phyloP scores from a whole-genome alignment of 2,797 vertebrate species.

The Acipenser transmontanus region DNA sequence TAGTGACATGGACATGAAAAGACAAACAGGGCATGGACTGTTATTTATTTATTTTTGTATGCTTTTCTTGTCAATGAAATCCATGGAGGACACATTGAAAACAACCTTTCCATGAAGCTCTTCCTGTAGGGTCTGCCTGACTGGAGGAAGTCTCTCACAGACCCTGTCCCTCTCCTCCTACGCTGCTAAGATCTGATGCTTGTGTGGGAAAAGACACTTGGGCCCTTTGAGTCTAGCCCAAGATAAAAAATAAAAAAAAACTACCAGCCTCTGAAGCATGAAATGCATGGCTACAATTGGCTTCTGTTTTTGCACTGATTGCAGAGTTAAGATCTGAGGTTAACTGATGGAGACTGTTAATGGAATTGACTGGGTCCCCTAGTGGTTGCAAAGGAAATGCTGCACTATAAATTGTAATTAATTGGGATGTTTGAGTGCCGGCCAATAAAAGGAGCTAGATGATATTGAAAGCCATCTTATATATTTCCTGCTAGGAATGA shows the following conservation, averaged over 20 bases:
- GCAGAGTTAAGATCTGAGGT: constrained; percentile 42
- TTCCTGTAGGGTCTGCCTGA: constrained; percentile 22
- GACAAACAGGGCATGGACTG: neutral
- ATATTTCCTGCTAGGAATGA: no score
- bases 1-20: neutral
- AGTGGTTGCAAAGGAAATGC: constrained; percentile 45
- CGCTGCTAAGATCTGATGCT: constrained; percentile 21
- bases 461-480: constrained; percentile 22
- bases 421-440: constrained; percentile 2
- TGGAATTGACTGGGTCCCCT: constrained; percentile 48
- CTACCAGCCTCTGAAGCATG: constrained; percentile 26
- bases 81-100: neutral
- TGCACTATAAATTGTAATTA: constrained; percentile 45
- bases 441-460: constrained; percentile 8
- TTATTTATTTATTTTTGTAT: neutral
- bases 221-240: neutral
- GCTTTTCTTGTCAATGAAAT: neutral
- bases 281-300: constrained; percentile 43
- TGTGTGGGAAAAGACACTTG: constrained; percentile 25
- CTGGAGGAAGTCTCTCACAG: constrained; percentile 17
- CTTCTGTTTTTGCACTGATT: constrained; percentile 25
- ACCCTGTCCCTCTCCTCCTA: constrained; percentile 25
- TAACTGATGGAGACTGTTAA: constrained; percentile 68
- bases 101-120: constrained; percentile 21
- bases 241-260: constrained; percentile 17